phyloP scores from a whole-genome alignment of 2,888 invertebrate genomes.

The Lepetodrilus schrolli region DNA sequence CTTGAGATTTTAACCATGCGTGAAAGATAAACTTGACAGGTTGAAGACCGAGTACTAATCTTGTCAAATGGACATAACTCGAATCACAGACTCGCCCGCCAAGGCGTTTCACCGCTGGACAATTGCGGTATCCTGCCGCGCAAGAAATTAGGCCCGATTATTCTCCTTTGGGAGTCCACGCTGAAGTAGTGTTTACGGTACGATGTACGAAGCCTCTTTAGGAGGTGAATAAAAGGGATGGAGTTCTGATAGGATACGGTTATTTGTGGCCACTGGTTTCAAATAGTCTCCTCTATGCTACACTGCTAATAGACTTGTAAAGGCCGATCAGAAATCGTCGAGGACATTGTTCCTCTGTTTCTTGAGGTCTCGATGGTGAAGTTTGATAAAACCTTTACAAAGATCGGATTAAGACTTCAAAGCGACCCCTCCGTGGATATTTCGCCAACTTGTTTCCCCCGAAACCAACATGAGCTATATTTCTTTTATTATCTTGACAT shows the following conservation, averaged over 20 bases:
- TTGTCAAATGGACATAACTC: background rate
- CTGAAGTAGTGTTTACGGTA: background rate
- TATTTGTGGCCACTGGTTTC: conserved; percentile 15
- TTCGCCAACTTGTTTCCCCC: conserved; percentile 7
- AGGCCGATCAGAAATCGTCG: background rate
- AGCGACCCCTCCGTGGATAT: background rate
- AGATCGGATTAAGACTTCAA: conserved; percentile 23
- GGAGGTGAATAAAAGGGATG: background rate
- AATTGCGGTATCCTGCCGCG: conserved; percentile 27
- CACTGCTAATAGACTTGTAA: conserved; percentile 5
- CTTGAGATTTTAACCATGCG: conserved; percentile 5
- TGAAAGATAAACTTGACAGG: conserved; percentile 26
- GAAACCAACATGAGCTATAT: background rate
- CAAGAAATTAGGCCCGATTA: conserved; percentile 24
- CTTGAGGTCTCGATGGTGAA: background rate
- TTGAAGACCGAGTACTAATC: background rate
- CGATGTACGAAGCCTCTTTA: conserved; percentile 6
- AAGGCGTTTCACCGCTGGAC: conserved; percentile 12
- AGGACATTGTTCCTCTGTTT: background rate
- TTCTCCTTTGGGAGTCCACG: background rate
- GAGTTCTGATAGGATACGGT: background rate
- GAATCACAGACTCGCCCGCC: background rate
- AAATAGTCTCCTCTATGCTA: background rate
- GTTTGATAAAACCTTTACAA: conserved; percentile 1
- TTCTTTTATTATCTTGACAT: background rate